Base-by-base conservation (phyloP, 2,797 vertebrate genomes). In the Pseudocheirus occidentalis region DNA sequence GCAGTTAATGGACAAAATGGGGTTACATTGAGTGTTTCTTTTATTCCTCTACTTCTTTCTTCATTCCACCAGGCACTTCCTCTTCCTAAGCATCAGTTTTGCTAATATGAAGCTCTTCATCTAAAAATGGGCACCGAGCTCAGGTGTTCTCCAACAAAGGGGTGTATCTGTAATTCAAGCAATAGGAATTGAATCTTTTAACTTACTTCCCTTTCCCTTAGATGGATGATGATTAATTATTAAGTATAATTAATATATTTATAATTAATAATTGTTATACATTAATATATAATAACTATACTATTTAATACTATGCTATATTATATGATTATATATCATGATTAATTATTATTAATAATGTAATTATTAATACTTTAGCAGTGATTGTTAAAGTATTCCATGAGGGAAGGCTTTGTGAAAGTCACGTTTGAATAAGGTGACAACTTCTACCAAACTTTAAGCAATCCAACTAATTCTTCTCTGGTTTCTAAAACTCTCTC, bases 391-490 rank as follows among this genome's bases (percentile, higher is more conserved):
- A 98, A 98, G 95, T 95, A 90, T 28, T 96, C 94, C 98, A 97
- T 97, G 94, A 93, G 97, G 97, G 96, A 98, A 97, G 97, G 96
- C 97, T 97, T 97, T 97, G 96, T 97, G 97, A 98, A 98, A 98
- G 98, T 98, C 97, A 97, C 97, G 98, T 98, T 98, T 98, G 97
- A 97, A 98, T 97, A 97, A 98, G 92, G 97, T 97, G 96, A 52
- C 95, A 97, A 97, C 97, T 97, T 97, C 97, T 97, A 97, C 96
- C 93, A 94, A 97, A 95, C 97, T 87, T 46, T 87, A 87, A 46
- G n/a, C 21, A 46, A 87, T 87, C 21, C 40, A 40, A 97, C 97
- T 98, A 97, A 98, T 97, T 97, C 94, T 97, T 95, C 95, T 96
- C 90, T 94, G 91, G 94, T 97, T 90, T 94, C 94, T 95, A 97